A percentile compares a stretch with the other conserved stretches of the same genome.
Conservation (phyloP, 2,113 vertebrate genomes). For the Drymodes brunneopygia region DNA sequence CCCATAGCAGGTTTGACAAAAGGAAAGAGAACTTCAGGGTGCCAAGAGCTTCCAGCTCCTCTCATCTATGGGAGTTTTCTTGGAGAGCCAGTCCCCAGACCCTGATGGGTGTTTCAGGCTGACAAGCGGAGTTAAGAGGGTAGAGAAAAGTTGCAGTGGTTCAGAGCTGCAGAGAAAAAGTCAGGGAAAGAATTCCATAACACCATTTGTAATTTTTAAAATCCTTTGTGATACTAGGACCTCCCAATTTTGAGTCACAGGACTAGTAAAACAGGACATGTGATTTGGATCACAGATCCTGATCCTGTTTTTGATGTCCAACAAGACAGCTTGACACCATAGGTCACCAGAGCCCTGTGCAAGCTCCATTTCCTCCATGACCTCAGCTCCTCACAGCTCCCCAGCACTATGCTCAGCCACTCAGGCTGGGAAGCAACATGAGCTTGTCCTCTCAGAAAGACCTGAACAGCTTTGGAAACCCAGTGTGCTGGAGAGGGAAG, state of each 20-base stretch:
- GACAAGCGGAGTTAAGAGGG: neutral
- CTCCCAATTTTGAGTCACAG: neutral
- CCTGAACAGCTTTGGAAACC: neutral
- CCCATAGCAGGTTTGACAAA: neutral
- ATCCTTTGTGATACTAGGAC: neutral
- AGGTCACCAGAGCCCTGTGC: neutral
- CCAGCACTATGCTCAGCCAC: fast-evolving
- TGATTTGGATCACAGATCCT: neutral
- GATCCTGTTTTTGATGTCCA: neutral
- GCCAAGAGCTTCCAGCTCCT: neutral
- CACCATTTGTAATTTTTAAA: neutral
- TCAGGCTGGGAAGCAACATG: neutral
- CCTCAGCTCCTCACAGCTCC: neutral
- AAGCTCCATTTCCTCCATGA: neutral
- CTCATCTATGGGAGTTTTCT: neutral
- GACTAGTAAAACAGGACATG: neutral
- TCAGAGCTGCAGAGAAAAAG: neutral
- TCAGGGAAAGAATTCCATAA: neutral
- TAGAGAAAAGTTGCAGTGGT: neutral
- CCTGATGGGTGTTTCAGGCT: too few species aligned
- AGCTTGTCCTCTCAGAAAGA: neutral
- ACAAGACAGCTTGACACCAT: neutral
- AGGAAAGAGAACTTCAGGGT: neutral
- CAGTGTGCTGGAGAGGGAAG: neutral
- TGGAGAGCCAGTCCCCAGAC: neutral